These are phyloP conservation scores for Drosophila seguyi DNA, from an alignment of 1,140 invertebrate genomes.

Conservation along the genomic window DNA sequence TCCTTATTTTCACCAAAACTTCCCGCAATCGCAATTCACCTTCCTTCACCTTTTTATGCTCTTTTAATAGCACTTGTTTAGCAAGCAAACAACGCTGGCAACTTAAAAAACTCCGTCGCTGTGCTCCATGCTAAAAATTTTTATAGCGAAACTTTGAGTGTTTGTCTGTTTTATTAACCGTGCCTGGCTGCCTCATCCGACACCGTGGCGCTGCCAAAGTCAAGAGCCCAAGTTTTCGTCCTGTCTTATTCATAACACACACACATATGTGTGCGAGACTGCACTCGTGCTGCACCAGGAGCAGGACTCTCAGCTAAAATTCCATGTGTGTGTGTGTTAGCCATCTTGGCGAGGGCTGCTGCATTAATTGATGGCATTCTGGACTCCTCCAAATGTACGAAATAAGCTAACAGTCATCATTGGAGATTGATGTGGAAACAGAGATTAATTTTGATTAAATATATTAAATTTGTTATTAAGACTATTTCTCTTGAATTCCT, in stretches of 20 bases:
- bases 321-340: slow-evolving; percentile 22
- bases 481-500: no score
- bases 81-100: slow-evolving; percentile 77
- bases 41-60: slow-evolving; percentile 76
- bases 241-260: slow-evolving; percentile 73
- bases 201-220: slow-evolving; percentile 42
- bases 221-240: slow-evolving; percentile 66
- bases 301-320: slow-evolving; percentile 24
- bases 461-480: not conserved
- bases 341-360: slow-evolving; percentile 23
- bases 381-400: not conserved
- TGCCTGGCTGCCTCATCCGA: slow-evolving; percentile 38
- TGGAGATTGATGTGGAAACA: not conserved
- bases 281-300: slow-evolving; percentile 31
- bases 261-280: slow-evolving; percentile 37
- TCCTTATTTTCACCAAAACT: not conserved
- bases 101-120: slow-evolving; percentile 68
- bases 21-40: slow-evolving; percentile 55
- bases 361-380: slow-evolving; percentile 51
- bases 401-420: slow-evolving; percentile 8
- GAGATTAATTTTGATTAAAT: not conserved
- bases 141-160: slow-evolving; percentile 84
- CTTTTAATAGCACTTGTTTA: slow-evolving; percentile 82
- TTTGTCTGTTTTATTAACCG: slow-evolving; percentile 85
- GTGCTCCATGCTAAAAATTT: slow-evolving; percentile 64